Conservation (phyloP, 2,113 vertebrate species). For the Mirounga angustirostris region DNA sequence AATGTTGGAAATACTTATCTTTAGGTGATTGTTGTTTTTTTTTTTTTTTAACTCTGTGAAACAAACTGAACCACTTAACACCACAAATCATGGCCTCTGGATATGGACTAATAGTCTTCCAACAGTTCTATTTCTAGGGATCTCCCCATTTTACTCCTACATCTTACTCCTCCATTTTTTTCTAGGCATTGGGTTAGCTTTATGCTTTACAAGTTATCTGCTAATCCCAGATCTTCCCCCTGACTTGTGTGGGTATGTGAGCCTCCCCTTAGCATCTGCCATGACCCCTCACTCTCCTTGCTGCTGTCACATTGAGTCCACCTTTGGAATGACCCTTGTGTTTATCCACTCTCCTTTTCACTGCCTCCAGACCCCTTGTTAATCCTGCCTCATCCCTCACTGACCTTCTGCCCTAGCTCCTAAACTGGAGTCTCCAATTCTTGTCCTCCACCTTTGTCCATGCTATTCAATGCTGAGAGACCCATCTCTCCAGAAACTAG, state of each 20-base stretch:
- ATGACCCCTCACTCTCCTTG: rapidly evolving
- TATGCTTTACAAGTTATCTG: background rate
- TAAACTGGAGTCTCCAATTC: background rate
- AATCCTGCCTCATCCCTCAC: rapidly evolving
- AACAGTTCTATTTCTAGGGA: too few relatives aligned
- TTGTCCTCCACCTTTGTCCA: background rate
- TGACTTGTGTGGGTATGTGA: rapidly evolving
- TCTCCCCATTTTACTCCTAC: background rate
- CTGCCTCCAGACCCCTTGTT: background rate
- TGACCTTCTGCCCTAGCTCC: rapidly evolving
- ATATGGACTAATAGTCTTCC: rapidly evolving
- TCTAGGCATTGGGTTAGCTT: rapidly evolving
- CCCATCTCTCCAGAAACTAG: background rate
- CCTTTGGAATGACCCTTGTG: rapidly evolving
- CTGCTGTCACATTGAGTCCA: rapidly evolving
- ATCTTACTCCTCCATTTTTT: background rate
- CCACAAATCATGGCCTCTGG: background rate
- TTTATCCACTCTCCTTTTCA: rapidly evolving
- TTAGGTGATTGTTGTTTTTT: too few relatives aligned
- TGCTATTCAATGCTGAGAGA: rapidly evolving
- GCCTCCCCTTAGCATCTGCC: background rate
- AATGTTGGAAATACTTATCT: background rate
- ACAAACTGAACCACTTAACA: background rate
- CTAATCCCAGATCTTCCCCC: rapidly evolving
- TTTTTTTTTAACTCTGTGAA: background rate